Evolutionary conservation across 2,888 invertebrate genomes (phyloP), one percentile per base, ranked within the genome.

Genomic region (Acanthosepion pharaonis): DNA sequence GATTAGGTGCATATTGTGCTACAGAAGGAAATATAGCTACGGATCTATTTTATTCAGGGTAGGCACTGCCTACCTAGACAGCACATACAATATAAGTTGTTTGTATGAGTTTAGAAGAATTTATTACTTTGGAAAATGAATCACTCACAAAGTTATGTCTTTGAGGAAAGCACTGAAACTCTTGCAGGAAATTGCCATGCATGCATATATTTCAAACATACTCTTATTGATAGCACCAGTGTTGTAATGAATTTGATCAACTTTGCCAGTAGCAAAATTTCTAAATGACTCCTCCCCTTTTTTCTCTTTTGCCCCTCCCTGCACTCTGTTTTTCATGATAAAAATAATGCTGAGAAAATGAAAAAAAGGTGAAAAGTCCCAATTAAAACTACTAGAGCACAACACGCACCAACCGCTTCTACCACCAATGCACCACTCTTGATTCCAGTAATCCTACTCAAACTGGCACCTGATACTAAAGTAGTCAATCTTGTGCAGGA

Each of bases 251-350:
- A 78, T 78, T 33, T 33, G 11, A 78, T n/a, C n/a, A 33, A 33
- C 78, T 78, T 78, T 78, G 78, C 78, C 78, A n/a, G n/a, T 78
- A 78, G n/a, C n/a, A n/a, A 78, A 78, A 78, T n/a, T 78, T 78
- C 33, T 33, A 78, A n/a, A 78, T 78, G n/a, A 78, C 78, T 78
- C 78, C 78, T 15, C 78, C 78, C 78, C n/a, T 9, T 78, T 78
- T 78, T 78, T 78, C 5, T 78, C 18, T n/a, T 18, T 33, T 78
- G n/a, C 78, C n/a, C n/a, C 78, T 78, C n/a, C 78, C 78, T 33
- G 78, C 78, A 33, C n/a, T 78, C n/a, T 78, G 1, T 78, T 11
- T 78, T 33, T 78, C 78, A 15, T n/a, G n/a, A n/a, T 78, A n/a
- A 78, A 78, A 78, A 78, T 78, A 78, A 78, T 33, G 78, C n/a